phyloP scores from a whole-genome alignment of 1,140 invertebrate genomes.

The Archivesica marissinica region DNA sequence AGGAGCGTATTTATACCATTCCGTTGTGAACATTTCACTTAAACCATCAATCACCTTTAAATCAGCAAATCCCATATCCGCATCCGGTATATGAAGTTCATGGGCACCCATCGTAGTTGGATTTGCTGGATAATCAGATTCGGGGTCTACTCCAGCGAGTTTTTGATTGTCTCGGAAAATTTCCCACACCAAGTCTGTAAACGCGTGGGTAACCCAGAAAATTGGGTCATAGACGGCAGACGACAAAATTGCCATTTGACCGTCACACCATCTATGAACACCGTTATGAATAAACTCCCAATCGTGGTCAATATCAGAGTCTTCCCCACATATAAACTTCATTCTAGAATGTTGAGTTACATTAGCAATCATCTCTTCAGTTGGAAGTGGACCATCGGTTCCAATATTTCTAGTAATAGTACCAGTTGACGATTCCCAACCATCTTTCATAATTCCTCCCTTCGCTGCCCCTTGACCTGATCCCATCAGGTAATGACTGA shows the following conservation, averaged over 20 bases:
- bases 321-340: conserved; percentile 58
- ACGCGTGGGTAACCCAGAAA: conserved; percentile 83
- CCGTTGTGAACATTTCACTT: conserved; percentile 66
- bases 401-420: conserved; percentile 68
- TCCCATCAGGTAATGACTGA: conserved; percentile 80
- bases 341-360: conserved; percentile 54
- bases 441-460: conserved; percentile 75
- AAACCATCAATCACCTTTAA: conserved; percentile 72
- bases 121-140: conserved; percentile 67
- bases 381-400: conserved; percentile 59
- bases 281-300: conserved; percentile 77
- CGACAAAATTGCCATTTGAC: conserved; percentile 74
- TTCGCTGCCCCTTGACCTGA: conserved; percentile 79
- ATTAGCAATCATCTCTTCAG: conserved; percentile 60
- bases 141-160: conserved; percentile 61
- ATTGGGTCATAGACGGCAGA: conserved; percentile 82
- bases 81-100: conserved; percentile 60
- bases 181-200: conserved; percentile 82
- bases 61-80: conserved; percentile 64
- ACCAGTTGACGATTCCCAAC: conserved; percentile 74
- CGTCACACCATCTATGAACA: conserved; percentile 77
- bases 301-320: conserved; percentile 65
- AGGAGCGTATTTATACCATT: conserved; percentile 71
- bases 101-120: conserved; percentile 55
- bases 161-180: conserved; percentile 75